Evolutionary conservation across 1,140 invertebrate species (phyloP), one percentile per base, ranked within the genome.

Genomic region (Nautilus pompilius): DNA sequence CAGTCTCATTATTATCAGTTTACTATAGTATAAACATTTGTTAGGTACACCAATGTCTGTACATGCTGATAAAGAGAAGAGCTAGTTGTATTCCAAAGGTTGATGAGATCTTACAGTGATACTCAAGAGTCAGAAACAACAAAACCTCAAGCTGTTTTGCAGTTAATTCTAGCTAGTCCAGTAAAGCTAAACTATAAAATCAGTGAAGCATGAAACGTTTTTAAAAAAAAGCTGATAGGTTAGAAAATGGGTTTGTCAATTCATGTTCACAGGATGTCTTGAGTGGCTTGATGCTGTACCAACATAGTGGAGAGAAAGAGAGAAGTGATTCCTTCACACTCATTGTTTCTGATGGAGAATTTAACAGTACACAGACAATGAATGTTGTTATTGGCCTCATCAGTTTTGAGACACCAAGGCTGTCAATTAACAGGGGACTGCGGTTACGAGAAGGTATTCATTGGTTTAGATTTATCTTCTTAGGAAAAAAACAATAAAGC

Each of bases 361-460:
- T 72, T 60, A 69, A 63, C 26, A 76, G 79, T 57, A 75, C 60
- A 5, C 74, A 73, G 26, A 71, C 71, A 2, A 45, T 84, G n/a
- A 66, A 69, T 33, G 72, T 84, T 1, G 73, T 76, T 34, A 73
- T 84, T 29, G 75, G 80, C 26, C 72, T 83, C 5, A 68, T 82
- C 3, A 77, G 80, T 71, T 82, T 84, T 69, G 83, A 84, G 63
- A 82, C 82, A 6, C 83, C 83, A 0, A 61, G 82, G 26, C 65
- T 84, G 10, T 66, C 71, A 5, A 71, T 84, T 24, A 84, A 84
- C 66, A 73, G 74, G 56, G 82, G 82, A n/a, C 66, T 84, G 6
- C 67, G 76, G 34, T 63, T 84, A 2, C 63, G 72, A 30, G 59
- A 71, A 69, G 75, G 76, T 80, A 63, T 60, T 5, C 0, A n/a